Conservation (phyloP, 1,140 invertebrate genomes). For the Chrysopa pallens region DNA sequence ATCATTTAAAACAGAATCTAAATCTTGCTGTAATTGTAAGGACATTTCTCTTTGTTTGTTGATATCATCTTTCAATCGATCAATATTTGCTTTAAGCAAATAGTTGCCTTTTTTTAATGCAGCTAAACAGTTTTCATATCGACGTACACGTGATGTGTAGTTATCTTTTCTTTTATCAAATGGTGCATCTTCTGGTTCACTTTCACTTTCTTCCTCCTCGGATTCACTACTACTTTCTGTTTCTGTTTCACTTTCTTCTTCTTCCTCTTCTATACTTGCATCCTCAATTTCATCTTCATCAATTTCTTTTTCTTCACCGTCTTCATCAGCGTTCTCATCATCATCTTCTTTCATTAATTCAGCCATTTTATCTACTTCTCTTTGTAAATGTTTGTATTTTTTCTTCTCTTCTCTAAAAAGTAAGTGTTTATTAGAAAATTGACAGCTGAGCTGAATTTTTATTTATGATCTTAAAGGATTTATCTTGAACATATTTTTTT, state of each 20-base stretch:
- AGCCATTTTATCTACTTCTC: conserved; percentile 79
- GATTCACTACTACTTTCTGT: conserved; percentile 32
- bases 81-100: conserved; percentile 66
- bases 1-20: conserved; percentile 63
- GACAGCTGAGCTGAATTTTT: too few species aligned
- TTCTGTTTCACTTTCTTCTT: conserved; percentile 31
- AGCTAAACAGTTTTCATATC: conserved; percentile 54
- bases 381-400: conserved; percentile 58
- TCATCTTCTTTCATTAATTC: conserved; percentile 57
- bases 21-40: conserved; percentile 53
- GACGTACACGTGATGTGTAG: conserved; percentile 38
- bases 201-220: conserved; percentile 31
- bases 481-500: too few species aligned
- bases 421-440: too few species aligned
- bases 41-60: conserved; percentile 64
- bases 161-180: conserved; percentile 44
- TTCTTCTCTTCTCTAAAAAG: conserved; percentile 45
- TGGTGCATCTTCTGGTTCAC: conserved; percentile 43
- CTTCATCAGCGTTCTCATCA: conserved; percentile 34
- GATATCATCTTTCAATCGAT: conserved; percentile 67
- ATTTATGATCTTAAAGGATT: too few species aligned
- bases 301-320: conserved; percentile 41
- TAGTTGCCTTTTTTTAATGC: conserved; percentile 74
- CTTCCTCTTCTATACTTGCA: conserved; percentile 39
- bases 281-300: conserved; percentile 36